These are phyloP conservation scores for Suillia variegata DNA, from an alignment of 2,888 invertebrate genomes.

Conservation along the genomic window DNA sequence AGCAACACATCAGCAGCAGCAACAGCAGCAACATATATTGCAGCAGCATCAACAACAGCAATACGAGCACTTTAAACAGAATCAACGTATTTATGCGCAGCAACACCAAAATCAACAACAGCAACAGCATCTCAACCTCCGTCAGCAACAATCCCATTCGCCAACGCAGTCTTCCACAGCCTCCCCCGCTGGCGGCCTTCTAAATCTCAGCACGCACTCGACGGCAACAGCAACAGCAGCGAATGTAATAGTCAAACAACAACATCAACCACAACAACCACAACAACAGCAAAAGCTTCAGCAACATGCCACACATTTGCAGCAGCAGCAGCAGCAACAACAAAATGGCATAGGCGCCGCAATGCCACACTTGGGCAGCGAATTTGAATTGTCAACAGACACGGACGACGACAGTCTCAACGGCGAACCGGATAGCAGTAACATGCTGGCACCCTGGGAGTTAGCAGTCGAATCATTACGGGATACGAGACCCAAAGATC, in stretches of 20 bases:
- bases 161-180: constrained; percentile 50
- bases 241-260: constrained; percentile 1
- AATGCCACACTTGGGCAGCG: constrained; percentile 61
- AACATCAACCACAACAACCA: constrained; percentile 58
- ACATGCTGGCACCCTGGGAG: constrained; percentile 58
- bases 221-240: constrained; percentile 59
- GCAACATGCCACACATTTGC: constrained; percentile 9
- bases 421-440: constrained; percentile 61
- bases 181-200: constrained; percentile 34
- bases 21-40: constrained; percentile 35
- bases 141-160: constrained; percentile 37
- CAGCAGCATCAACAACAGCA: constrained; percentile 43
- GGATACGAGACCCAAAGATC: constrained; percentile 55
- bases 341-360: too few species aligned
- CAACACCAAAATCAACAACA: constrained; percentile 32
- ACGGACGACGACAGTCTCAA: constrained; percentile 71
- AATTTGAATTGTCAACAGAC: constrained; percentile 74
- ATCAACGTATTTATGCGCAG: constrained; percentile 26
- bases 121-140: constrained; percentile 34
- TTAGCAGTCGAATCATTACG: constrained; percentile 57
- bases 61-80: constrained; percentile 21
- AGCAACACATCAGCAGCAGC: constrained; percentile 35
- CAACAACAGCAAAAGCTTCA: constrained; percentile 40
- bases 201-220: constrained; percentile 49
- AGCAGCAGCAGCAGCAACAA: constrained; percentile 27